Evolutionary conservation across 2,113 vertebrate genomes (phyloP).

Genomic region (Numida meleagris): DNA sequence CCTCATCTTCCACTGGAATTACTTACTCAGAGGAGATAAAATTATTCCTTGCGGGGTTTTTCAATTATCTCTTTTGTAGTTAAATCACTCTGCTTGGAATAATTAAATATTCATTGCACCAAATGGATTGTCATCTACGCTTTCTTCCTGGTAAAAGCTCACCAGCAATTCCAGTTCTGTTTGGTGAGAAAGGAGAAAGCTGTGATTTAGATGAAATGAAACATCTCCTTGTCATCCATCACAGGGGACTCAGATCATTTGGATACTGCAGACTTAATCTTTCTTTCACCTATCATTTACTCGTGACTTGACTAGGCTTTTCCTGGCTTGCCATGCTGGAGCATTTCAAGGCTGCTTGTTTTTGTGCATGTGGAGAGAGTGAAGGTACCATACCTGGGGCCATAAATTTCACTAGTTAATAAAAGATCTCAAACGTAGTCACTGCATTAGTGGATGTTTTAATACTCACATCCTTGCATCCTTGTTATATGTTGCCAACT

Average conservation of each 20-base stretch:
- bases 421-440: neutral
- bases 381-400: neutral
- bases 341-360: neutral
- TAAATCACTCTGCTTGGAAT: neutral
- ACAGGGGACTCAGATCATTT: neutral
- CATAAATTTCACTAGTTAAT: neutral
- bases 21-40: conserved; percentile 13
- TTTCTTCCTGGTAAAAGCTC: neutral
- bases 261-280: neutral
- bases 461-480: neutral
- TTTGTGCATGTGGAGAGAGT: neutral
- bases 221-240: neutral
- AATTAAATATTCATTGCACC: conserved; percentile 1
- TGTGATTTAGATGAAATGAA: neutral
- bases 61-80: neutral
- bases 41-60: neutral
- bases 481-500: neutral
- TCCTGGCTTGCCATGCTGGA: neutral
- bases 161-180: neutral
- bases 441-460: neutral
- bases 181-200: neutral
- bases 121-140: neutral
- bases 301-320: neutral
- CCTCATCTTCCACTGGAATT: neutral
- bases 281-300: neutral